Conservation (phyloP, 2,113 vertebrate species). For the Lota lota region DNA sequence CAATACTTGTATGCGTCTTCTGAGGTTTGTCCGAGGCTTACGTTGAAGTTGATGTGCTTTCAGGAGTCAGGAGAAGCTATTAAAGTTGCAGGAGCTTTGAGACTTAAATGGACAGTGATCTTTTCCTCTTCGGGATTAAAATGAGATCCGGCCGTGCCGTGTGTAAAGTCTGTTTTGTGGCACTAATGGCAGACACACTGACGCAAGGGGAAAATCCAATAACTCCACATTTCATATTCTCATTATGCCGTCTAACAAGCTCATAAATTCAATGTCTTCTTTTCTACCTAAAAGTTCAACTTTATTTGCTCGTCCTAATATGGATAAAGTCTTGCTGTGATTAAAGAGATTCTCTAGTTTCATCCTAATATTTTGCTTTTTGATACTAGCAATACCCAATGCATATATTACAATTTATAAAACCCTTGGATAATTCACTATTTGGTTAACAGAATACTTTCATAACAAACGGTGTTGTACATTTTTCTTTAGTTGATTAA, state of each 20-base stretch:
- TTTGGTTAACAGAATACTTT: too few relatives aligned
- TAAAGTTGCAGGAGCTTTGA: conserved; percentile 64
- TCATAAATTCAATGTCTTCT: not conserved
- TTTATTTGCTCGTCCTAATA: not conserved
- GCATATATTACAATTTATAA: too few relatives aligned
- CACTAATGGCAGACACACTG: conserved; percentile 45
- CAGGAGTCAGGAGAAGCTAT: conserved; percentile 53
- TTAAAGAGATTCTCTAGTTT: too few relatives aligned
- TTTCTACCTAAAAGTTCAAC: not conserved
- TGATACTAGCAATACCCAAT: too few relatives aligned
- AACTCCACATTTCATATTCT: not conserved
- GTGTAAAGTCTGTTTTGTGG: conserved; percentile 36
- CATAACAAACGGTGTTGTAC: too few relatives aligned
- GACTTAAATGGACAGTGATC: conserved; percentile 53
- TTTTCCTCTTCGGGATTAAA: conserved; percentile 50
- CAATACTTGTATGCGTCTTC: conserved; percentile 15
- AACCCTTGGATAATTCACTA: too few relatives aligned
- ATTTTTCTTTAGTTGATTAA: too few relatives aligned
- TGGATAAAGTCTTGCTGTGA: too few relatives aligned
- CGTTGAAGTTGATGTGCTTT: conserved; percentile 38
- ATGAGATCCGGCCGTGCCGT: conserved; percentile 45
- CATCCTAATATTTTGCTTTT: too few relatives aligned
- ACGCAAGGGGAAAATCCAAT: conserved; percentile 10
- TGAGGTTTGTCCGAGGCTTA: conserved; percentile 12
- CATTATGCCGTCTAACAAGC: not conserved